These are phyloP conservation scores for Rutilus rutilus DNA, from an alignment of 2,113 vertebrate genomes.

Conservation along the genomic window DNA sequence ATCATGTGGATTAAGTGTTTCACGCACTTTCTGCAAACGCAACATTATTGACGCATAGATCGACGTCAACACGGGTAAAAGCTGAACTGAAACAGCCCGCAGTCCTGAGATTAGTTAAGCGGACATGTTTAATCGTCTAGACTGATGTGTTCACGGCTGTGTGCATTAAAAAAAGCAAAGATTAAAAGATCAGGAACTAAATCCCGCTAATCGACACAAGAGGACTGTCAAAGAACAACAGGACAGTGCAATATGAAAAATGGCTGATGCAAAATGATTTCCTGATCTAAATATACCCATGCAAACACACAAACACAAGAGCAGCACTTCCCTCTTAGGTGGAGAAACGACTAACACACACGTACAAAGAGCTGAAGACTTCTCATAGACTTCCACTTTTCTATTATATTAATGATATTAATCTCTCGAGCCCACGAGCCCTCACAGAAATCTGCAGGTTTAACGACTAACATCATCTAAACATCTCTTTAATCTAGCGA, in stretches of 20 bases:
- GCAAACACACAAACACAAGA: background rate
- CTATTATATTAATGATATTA: background rate
- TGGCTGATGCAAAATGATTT: background rate
- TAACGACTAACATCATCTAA: background rate
- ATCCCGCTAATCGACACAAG: background rate
- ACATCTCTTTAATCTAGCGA: background rate
- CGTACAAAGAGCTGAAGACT: background rate
- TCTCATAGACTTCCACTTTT: background rate
- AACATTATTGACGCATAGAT: background rate
- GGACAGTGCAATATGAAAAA: background rate
- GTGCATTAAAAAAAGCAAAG: background rate
- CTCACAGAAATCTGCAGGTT: background rate
- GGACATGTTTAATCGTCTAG: background rate
- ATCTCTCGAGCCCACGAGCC: background rate
- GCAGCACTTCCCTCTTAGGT: background rate
- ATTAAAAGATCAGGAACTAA: background rate
- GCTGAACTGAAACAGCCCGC: constrained; percentile 2
- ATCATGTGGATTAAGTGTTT: background rate
- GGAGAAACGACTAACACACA: background rate
- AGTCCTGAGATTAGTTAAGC: background rate
- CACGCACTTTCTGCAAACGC: background rate
- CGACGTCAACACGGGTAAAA: background rate
- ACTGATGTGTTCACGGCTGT: background rate
- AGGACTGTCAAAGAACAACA: background rate
- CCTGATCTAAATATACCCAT: background rate